Evolutionary conservation across 2,888 invertebrate species (phyloP), one percentile per base, ranked within the genome.

Genomic region (Metalampra italica): DNA sequence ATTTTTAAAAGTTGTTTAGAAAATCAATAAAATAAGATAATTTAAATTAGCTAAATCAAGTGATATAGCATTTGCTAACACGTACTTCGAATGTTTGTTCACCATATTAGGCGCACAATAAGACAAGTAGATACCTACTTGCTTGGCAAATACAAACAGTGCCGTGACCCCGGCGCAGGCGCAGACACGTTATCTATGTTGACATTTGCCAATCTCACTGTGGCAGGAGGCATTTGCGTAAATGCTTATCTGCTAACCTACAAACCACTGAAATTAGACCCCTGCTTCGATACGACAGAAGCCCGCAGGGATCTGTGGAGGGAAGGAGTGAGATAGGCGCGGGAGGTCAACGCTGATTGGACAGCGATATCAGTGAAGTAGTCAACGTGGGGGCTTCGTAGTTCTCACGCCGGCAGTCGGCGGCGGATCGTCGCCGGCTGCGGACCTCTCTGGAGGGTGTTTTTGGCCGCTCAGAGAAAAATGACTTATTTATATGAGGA

Each of bases 201-300:
- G 81, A 87, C 80, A 80, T 64, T 82, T 72, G 75, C 73, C 77
- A 77, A 82, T 82, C 78, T 71, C 54, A 57, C 52, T 68, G 53
- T 71, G 61, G 61, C 71, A 70, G 75, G 76, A 81, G 79, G 72
- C 80, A 82, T 83, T 87, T 87, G 86, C 88, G 87, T 86, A 87
- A 85, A 83, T 74, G 70, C 61, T 65, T 74, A 75, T 77, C 75
- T 46, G 36, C 22, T 15, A 36, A 65, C 83, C 77, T 46, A 39
- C 29, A 15, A 37, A 64, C 84, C 78, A 79, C 8, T 46, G 0
- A 59, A 60, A 49, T 0, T 37, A 54, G 75, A 71, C 9, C 71
- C 30, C 56, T 14, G 39, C 14, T 4, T 13, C 9, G 8, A 7
- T 39, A 15, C 39, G 4, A 15, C 4, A 36, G 13, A 32, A 1